Conservation (phyloP, 1,140 invertebrate species). For the Euglossa dilemma region DNA sequence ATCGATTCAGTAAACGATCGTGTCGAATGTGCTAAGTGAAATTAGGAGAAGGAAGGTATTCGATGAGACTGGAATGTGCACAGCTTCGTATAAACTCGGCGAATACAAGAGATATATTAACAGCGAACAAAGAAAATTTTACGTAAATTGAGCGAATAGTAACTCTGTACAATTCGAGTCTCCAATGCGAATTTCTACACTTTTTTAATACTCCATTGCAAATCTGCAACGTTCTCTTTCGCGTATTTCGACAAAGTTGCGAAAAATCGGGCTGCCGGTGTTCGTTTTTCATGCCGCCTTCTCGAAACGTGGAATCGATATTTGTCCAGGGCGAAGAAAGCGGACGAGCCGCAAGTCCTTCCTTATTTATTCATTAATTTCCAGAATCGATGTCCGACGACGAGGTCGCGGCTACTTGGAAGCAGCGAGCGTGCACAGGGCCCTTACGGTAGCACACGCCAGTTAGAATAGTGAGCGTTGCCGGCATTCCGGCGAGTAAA, state of each 20-base stretch:
- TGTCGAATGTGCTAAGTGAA: too few species aligned
- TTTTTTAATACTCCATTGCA: background rate
- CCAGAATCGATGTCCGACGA: slow-evolving; percentile 54
- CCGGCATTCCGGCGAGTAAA: slow-evolving; percentile 76
- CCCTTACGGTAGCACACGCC: slow-evolving; percentile 66
- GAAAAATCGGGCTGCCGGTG: background rate
- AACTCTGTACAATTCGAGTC: too few species aligned
- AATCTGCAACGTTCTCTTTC: background rate
- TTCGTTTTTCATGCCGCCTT: background rate
- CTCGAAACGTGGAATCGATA: slow-evolving; percentile 10
- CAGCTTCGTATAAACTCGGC: too few species aligned
- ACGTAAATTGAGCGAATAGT: too few species aligned
- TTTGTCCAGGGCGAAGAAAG: background rate
- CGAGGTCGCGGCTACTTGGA: slow-evolving; percentile 43
- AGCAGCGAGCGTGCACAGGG: slow-evolving; percentile 40
- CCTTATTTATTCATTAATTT: slow-evolving; percentile 62
- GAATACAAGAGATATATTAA: too few species aligned
- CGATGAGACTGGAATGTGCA: too few species aligned
- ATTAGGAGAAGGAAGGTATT: too few species aligned
- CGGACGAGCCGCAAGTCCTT: slow-evolving; percentile 24
- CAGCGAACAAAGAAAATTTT: too few species aligned
- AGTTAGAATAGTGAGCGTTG: slow-evolving; percentile 75
- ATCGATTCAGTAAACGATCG: too few species aligned
- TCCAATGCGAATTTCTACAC: too few species aligned
- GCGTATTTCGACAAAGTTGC: background rate